Percentiles rank a stretch among this genome's conserved stretches.
Evolutionary conservation across 2,113 vertebrate genomes (phyloP).

Genomic region (Melanerpes formicivorus): DNA sequence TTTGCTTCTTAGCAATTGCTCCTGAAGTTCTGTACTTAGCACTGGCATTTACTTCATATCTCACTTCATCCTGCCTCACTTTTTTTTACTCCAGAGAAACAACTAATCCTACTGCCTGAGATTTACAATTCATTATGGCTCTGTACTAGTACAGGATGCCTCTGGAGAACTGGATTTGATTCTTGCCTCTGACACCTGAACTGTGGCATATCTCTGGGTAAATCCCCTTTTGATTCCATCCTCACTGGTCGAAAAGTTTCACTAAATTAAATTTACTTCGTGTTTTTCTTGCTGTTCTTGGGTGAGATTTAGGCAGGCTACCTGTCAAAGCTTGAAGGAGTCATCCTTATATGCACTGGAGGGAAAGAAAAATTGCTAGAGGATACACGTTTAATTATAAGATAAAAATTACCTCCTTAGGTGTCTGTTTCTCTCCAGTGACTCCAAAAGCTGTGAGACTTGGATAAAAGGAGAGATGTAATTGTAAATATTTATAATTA

Average conservation of each 20-base stretch:
- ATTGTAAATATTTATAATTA: conserved; percentile 10
- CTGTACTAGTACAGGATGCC: not conserved
- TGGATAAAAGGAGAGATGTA: not conserved
- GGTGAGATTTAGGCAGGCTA: not conserved
- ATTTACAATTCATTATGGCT: not conserved
- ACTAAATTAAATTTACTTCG: not conserved
- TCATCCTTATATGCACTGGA: not conserved
- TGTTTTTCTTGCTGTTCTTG: not conserved
- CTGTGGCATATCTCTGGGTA: not conserved
- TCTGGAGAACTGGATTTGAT: not conserved
- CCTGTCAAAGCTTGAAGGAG: not conserved
- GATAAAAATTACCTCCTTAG: not conserved
- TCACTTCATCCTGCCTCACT: not conserved
- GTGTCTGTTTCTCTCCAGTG: not conserved
- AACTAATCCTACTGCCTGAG: not conserved
- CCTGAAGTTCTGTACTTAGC: not conserved
- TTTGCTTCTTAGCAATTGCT: not conserved
- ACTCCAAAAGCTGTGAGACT: not conserved
- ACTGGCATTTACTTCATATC: not conserved
- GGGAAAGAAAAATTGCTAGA: not conserved
- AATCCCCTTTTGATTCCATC: not conserved
- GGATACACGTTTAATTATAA: not conserved
- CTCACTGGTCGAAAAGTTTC: not conserved
- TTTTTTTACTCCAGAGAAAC: not conserved
- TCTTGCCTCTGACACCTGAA: not conserved